Base-by-base conservation (phyloP, 2,797 vertebrate species). In the Rhyacichthys aspro region DNA sequence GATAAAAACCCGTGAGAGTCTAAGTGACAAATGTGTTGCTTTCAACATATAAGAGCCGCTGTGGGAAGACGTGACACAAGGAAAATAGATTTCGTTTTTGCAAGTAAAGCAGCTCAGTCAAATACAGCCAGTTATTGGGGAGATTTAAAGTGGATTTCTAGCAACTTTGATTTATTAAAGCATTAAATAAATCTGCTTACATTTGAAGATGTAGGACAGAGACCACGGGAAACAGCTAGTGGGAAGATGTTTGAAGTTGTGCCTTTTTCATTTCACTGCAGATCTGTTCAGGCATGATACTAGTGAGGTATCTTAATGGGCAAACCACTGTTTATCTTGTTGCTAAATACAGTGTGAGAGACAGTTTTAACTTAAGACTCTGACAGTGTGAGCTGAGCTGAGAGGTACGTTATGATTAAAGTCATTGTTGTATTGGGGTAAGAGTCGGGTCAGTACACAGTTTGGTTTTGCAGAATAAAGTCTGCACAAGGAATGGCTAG, bases 51-150 rank as follows among this genome's bases (percentile, higher is more conserved):
- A 28, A 3, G 15, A 43, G 16, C n/a, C 33, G 34, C 33, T 1
- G 2, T 34, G 23, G 16, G 10, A 17, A 52, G 49, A 52, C 11
- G 11, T 52, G 49, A 52, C 49, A 52, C 34, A 52, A 7, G 10
- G 15, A 11, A 16, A 52, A 52, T 38, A 52, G 49, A 52, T 18
- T 38, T 52, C 28, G 41, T 52, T 52, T n/a, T 37, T 23, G 43
- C 59, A 62, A 43, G 28, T 41, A 52, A 62, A 62, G 43, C 59
- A 62, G 50, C 50, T 61, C 46, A 52, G 48, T 48, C 23, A 28
- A 28, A 28, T 28, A 28, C 23, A 28, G 23, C 11, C 34, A 10
- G 49, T 52, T 52, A 43, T 50, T 59, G 47, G 28, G 63, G 37
- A 38, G 34, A 52, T 53, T 28, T 52, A 52, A 52, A 52, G 34